Base-by-base conservation (phyloP, 2,113 vertebrate species). In the Mesembrinibis cayennensis region DNA sequence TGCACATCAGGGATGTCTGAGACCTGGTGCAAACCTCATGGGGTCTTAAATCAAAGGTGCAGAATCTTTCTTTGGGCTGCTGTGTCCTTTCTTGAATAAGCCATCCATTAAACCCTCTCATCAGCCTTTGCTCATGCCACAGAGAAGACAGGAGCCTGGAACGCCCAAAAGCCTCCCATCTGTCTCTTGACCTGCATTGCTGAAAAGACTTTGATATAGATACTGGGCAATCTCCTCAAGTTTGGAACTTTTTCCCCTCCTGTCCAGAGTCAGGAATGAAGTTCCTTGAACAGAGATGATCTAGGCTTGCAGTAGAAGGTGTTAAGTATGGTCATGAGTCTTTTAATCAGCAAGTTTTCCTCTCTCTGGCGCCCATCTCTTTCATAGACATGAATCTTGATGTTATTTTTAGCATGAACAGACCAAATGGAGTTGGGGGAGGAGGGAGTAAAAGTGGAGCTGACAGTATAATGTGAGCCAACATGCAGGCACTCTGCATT, bases 341-440 rank as follows among this genome's bases (percentile, higher is more conserved):
- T 88, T 83, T 55, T 52, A 94, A 80, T 86, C 83, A 74, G 80
- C 65, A 79, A 61, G 32, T 87, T 73, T 93, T 82, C 27, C 19
- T 91, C 40, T 94, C 34, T 88, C 49, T 90, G 78, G 71, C 3
- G 2, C 55, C 89, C 42, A 32, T 44, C 29, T 88, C 77, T 63
- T 94, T 78, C 67, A 49, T 23, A 93, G 77, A 84, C 53, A 78
- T 79, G 83, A 89, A 89, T 97, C 79, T 94, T 91, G 58, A 83
- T 91, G 59, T 86, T 93, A 96, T 96, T 97, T 96, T 91, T 95
- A 97, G 86, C 58, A 82, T 90, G 47, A 91, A 69, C 34, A 95
- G 53, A 59, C 94, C 79, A 95, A 97, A 91, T 94, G 71, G 63
- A 90, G 74, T 73, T 93, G 93, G 84, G 45, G 82, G 82, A 58